Conservation (phyloP, 2,113 vertebrate species). For the Tragelaphus buxtoni region DNA sequence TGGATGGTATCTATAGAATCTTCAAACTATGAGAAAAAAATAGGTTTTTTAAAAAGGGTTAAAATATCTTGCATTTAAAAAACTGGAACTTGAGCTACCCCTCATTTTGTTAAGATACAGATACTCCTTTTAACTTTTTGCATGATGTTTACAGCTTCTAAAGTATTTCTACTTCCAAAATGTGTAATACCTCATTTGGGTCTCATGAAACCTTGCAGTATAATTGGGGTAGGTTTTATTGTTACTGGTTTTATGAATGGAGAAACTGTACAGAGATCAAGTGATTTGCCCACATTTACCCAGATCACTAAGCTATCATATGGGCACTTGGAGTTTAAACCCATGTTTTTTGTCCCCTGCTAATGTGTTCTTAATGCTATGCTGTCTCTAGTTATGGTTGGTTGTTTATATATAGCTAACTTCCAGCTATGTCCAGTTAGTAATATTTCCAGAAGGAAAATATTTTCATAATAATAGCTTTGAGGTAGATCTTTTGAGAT, state of each 20-base stretch:
- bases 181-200: background rate
- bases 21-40: background rate
- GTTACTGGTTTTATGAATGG: background rate
- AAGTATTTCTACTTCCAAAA: background rate
- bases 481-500: background rate
- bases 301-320: background rate
- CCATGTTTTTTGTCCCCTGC: background rate
- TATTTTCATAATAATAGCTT: background rate
- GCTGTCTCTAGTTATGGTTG: background rate
- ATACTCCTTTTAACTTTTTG: background rate
- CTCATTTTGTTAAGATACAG: slow-evolving; percentile 1
- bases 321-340: background rate
- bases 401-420: background rate
- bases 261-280: background rate
- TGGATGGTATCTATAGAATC: background rate
- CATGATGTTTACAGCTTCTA: background rate
- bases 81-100: background rate
- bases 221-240: background rate
- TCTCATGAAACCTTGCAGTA: background rate
- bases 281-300: background rate
- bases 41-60: background rate
- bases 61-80: background rate
- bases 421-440: background rate
- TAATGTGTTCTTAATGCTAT: background rate
- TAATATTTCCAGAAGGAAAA: background rate